Conservation (phyloP, 2,113 vertebrate genomes). For the Coryphaenoides rupestris region DNA sequence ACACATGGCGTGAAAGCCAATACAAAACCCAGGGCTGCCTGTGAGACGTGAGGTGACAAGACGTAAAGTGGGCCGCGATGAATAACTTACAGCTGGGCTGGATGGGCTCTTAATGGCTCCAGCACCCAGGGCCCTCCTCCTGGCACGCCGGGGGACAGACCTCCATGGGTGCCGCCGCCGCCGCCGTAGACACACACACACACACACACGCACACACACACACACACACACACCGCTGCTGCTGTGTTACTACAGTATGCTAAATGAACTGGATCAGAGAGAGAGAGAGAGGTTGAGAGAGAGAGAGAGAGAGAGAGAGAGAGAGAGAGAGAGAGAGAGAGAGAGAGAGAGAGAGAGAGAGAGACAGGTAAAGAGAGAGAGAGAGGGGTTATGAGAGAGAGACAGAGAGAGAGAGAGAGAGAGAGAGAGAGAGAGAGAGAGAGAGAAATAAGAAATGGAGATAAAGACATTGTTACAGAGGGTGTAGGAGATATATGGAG, state of each 20-base stretch:
- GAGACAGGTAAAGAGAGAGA: no score
- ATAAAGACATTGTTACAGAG: neutral
- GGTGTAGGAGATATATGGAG: neutral
- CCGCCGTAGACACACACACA: no score
- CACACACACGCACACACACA: no score
- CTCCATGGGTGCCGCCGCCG: conserved; percentile 37
- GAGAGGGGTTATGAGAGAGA: neutral
- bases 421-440: conserved; percentile 1
- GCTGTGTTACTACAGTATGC: conserved; percentile 19
- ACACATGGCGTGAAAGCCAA: no score
- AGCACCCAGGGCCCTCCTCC: conserved; percentile 13
- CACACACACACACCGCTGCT: conserved; percentile 30
- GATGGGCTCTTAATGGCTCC: conserved; percentile 67
- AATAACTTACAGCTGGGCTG: conserved; percentile 70
- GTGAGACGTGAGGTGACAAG: conserved; percentile 40
- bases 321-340: no score
- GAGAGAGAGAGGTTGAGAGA: no score
- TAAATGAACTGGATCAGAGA: conserved; percentile 21
- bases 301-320: no score
- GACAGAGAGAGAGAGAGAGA: conserved; percentile 1
- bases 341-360: no score
- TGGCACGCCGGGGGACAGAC: conserved; percentile 27
- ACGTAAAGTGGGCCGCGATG: conserved; percentile 69
- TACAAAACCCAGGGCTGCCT: no score
- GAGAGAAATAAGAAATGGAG: neutral